These are phyloP conservation scores for Kryptolebias marmoratus DNA, from an alignment of 2,113 vertebrate genomes.

Conservation along the genomic window DNA sequence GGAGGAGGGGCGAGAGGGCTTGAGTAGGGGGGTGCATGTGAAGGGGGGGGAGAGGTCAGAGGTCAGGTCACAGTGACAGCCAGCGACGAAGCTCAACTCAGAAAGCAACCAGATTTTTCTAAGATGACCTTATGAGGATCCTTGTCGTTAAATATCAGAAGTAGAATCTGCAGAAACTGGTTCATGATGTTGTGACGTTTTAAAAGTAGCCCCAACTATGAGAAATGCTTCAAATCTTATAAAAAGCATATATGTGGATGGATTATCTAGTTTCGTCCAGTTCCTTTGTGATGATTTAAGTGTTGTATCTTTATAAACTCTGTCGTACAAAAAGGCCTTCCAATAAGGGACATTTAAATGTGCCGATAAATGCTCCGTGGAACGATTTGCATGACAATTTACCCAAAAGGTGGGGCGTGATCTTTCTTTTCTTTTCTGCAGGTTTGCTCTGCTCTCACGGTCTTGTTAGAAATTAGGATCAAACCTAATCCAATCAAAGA, in stretches of 20 bases:
- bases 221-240: not conserved
- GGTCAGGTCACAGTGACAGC: conserved; percentile 24
- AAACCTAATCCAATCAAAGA: not conserved
- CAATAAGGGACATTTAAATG: no score
- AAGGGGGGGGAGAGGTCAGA: conserved; percentile 36
- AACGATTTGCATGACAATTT: no score
- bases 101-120: conserved; percentile 52
- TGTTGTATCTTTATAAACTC: no score
- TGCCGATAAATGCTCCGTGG: no score
- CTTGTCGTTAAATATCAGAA: conserved; percentile 13
- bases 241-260: not conserved
- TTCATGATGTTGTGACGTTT: not conserved
- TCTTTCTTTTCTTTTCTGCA: not conserved
- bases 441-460: no score
- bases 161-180: not conserved
- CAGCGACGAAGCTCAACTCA: conserved; percentile 39
- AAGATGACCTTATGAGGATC: conserved; percentile 43
- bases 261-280: not conserved
- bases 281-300: no score
- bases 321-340: no score
- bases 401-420: no score
- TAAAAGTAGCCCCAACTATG: not conserved
- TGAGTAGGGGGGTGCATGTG: conserved; percentile 22
- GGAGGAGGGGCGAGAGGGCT: not conserved
- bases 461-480: not conserved